These are phyloP conservation scores for Diorhabda elongata DNA, from an alignment of 1,140 invertebrate genomes.

Conservation along the genomic window DNA sequence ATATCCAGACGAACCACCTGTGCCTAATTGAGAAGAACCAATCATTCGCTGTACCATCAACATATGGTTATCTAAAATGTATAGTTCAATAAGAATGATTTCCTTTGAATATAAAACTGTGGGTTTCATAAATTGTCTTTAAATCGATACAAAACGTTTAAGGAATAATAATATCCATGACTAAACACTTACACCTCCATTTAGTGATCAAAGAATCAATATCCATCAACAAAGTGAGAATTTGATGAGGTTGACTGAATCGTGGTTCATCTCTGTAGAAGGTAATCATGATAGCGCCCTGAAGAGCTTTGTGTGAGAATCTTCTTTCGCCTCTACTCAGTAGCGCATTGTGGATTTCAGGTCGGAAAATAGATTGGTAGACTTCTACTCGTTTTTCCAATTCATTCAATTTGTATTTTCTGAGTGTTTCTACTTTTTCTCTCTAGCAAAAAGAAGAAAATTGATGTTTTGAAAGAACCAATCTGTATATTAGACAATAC, in stretches of 20 bases:
- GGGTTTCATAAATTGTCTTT: too few species aligned
- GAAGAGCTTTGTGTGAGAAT: slow-evolving; percentile 84
- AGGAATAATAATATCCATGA: too few species aligned
- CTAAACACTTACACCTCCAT: slow-evolving; percentile 87
- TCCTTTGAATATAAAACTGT: too few species aligned
- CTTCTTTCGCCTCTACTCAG: slow-evolving; percentile 79
- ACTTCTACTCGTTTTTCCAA: slow-evolving; percentile 74
- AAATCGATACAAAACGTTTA: too few species aligned
- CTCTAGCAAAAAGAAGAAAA: slow-evolving; percentile 45
- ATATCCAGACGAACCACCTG: slow-evolving; percentile 97
- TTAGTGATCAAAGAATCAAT: slow-evolving; percentile 98
- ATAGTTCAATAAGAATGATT: too few species aligned
- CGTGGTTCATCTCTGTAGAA: slow-evolving; percentile 94
- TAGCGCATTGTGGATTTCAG: slow-evolving; percentile 73
- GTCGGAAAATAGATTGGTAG: slow-evolving; percentile 87
- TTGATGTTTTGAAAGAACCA: too few species aligned
- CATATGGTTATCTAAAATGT: slow-evolving; percentile 87
- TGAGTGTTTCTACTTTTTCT: slow-evolving; percentile 55
- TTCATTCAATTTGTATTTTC: slow-evolving; percentile 63
- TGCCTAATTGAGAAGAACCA: slow-evolving; percentile 92
- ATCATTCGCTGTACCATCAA: slow-evolving; percentile 99
- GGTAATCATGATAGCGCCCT: slow-evolving; percentile 89
- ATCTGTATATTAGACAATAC: too few species aligned
- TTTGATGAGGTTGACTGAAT: slow-evolving; percentile 95
- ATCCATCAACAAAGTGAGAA: slow-evolving; percentile 91